Conservation (phyloP, 2,888 invertebrate species). For the Lumbricus terrestris region DNA sequence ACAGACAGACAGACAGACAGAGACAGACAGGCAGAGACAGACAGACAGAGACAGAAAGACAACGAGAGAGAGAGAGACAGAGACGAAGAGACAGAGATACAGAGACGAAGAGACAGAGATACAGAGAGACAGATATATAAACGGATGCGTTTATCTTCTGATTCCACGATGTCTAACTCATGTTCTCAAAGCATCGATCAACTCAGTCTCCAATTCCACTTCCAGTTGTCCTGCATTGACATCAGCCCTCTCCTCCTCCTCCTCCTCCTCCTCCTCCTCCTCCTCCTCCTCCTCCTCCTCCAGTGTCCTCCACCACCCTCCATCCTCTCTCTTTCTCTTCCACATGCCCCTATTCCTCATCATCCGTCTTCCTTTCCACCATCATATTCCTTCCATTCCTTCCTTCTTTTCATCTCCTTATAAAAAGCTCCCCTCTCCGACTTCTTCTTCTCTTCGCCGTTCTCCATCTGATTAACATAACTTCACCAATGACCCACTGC, state of each 20-base stretch:
- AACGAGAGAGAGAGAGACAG: no score
- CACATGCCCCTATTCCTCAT: no score
- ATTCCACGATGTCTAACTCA: background rate
- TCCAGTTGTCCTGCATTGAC: background rate
- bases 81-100: background rate
- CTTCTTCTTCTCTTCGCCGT: background rate
- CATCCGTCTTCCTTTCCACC: background rate
- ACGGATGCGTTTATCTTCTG: background rate
- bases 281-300: background rate
- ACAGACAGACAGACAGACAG: no score
- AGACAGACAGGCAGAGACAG: no score
- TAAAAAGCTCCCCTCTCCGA: no score
- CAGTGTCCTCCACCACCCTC: background rate
- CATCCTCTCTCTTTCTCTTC: background rate
- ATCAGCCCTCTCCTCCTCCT: background rate
- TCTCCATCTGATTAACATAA: background rate
- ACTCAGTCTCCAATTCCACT: background rate
- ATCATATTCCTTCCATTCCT: background rate
- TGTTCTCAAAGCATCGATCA: background rate
- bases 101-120: background rate
- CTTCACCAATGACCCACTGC: background rate
- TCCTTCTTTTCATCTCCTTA: background rate
- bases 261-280: background rate
- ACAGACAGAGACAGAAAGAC: no score
- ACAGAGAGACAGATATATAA: background rate